Evolutionary conservation across 2,888 invertebrate genomes (phyloP).

Genomic region (Dicyrtomina minuta): DNA sequence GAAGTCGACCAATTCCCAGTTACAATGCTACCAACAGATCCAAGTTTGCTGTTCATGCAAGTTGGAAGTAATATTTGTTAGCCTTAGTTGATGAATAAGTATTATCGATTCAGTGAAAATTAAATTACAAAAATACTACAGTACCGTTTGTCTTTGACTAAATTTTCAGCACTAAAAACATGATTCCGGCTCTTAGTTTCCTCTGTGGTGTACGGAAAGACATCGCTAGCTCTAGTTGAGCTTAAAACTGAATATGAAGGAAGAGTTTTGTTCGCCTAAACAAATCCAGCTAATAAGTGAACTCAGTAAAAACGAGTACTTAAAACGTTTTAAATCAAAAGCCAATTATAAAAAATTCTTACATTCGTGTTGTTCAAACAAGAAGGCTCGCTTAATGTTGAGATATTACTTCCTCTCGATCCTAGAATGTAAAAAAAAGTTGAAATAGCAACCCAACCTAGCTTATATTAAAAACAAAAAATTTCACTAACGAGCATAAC

Average conservation of each 20-base stretch:
- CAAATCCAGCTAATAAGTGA: too few relatives aligned
- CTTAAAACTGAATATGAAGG: conserved; percentile 62
- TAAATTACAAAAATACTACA: too few relatives aligned
- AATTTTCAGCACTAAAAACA: conserved; percentile 8
- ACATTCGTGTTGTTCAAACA: conserved; percentile 33
- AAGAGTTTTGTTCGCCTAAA: conserved; percentile 54
- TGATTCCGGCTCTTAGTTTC: not conserved
- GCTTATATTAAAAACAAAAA: too few relatives aligned
- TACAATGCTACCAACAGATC: conserved; percentile 45
- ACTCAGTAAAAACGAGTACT: too few relatives aligned
- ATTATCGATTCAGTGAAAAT: too few relatives aligned
- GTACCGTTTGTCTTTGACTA: conserved; percentile 18
- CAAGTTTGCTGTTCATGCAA: conserved; percentile 19
- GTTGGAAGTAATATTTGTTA: not conserved
- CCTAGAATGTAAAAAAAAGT: too few relatives aligned
- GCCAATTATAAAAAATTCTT: too few relatives aligned
- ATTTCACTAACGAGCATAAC: too few relatives aligned
- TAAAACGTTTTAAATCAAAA: too few relatives aligned
- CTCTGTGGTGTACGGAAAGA: conserved; percentile 62
- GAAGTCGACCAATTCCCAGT: conserved; percentile 45
- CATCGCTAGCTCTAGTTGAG: conserved; percentile 73
- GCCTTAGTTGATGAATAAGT: too few relatives aligned
- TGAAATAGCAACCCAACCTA: too few relatives aligned
- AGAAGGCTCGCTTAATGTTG: conserved; percentile 46
- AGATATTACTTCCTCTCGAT: conserved; percentile 46